Conservation (phyloP, 1,140 invertebrate species). For the Ceratoteleas bidentatus region DNA sequence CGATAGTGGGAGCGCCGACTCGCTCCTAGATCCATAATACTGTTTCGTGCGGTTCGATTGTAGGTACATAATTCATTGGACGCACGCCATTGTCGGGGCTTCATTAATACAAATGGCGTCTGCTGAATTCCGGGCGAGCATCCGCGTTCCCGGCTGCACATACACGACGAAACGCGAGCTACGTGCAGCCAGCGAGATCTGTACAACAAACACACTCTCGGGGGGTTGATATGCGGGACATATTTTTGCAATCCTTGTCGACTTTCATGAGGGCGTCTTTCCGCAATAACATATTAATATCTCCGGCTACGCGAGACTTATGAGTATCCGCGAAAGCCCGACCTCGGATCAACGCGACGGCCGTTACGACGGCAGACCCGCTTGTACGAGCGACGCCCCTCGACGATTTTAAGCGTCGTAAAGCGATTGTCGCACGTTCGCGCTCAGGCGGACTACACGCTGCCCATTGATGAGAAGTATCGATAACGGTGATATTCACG, state of each 20-base stretch:
- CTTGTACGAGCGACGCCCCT: constrained; percentile 33
- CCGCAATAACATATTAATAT: constrained; percentile 83
- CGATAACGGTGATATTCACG: constrained; percentile 68
- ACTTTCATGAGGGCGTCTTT: constrained; percentile 81
- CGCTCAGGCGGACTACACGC: constrained; percentile 22
- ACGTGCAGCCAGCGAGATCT: constrained; percentile 45
- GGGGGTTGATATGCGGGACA: constrained; percentile 69
- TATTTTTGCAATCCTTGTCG: constrained; percentile 80
- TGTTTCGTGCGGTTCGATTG: constrained; percentile 78
- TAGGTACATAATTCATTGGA: constrained; percentile 81
- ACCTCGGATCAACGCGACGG: constrained; percentile 74
- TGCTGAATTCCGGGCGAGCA: constrained; percentile 78
- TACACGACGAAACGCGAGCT: constrained; percentile 49
- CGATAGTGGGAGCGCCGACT: constrained; percentile 48
- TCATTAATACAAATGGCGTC: constrained; percentile 83
- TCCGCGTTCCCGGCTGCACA: constrained; percentile 65
- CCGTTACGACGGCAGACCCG: constrained; percentile 66
- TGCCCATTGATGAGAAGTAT: constrained; percentile 66
- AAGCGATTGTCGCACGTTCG: constrained; percentile 76
- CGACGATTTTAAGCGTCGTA: constrained; percentile 76
- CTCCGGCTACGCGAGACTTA: constrained; percentile 73
- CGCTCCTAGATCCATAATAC: constrained; percentile 61
- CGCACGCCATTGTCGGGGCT: constrained; percentile 80
- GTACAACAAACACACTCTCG: constrained; percentile 64
- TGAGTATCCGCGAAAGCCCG: constrained; percentile 72